These are phyloP conservation scores for Notospermus geniculatus DNA, from an alignment of 1,140 invertebrate genomes.

Conservation along the genomic window DNA sequence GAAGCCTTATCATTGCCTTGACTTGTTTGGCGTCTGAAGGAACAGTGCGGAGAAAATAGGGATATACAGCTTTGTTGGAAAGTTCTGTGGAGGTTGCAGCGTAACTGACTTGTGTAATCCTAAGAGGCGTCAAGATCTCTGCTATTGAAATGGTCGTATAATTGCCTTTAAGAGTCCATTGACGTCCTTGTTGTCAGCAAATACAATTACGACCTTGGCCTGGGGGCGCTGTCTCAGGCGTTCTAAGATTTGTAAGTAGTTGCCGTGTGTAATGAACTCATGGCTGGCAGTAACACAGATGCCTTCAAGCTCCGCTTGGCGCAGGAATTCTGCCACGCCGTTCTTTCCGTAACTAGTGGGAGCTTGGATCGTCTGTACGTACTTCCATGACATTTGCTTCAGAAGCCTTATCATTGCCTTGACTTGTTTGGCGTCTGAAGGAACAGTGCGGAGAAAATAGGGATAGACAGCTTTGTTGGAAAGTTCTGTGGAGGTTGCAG, in stretches of 20 bases:
- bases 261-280: conserved; percentile 10
- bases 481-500: conserved; percentile 27
- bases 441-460: conserved; percentile 34
- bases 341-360: conserved; percentile 31
- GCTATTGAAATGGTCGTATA: conserved; percentile 24
- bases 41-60: conserved; percentile 33
- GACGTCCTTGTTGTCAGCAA: conserved; percentile 21
- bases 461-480: conserved; percentile 18
- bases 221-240: background rate
- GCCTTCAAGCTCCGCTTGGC: conserved; percentile 15
- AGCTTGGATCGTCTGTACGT: conserved; percentile 27
- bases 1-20: conserved; percentile 18
- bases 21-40: conserved; percentile 28
- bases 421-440: conserved; percentile 26
- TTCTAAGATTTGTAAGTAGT: background rate
- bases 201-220: conserved; percentile 33
- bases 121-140: conserved; percentile 26
- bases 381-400: conserved; percentile 17
- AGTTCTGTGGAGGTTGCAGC: conserved; percentile 27
- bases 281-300: conserved; percentile 27
- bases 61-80: conserved; percentile 15
- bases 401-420: conserved; percentile 18
- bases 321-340: conserved; percentile 27
- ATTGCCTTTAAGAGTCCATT: conserved; percentile 27
- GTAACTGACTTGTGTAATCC: conserved; percentile 29